Conservation (phyloP, 2,888 invertebrate species). For the Schrankia costaestrigalis region DNA sequence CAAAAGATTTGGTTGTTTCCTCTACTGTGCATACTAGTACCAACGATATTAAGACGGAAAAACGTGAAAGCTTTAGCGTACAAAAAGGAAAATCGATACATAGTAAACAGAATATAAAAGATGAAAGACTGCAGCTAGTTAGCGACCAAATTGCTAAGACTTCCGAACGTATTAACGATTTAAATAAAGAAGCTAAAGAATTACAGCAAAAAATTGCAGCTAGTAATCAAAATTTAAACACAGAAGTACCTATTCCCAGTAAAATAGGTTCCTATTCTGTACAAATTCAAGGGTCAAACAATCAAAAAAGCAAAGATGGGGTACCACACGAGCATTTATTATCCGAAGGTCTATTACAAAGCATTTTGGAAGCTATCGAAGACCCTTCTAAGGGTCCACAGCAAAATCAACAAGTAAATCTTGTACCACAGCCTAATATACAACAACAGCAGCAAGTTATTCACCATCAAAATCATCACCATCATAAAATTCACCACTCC, state of each 20-base stretch:
- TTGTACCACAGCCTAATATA: slow-evolving; percentile 9
- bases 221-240: slow-evolving; percentile 48
- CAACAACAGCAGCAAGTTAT: neutral
- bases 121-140: slow-evolving; percentile 51
- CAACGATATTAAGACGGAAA: slow-evolving; percentile 41
- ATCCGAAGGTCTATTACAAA: slow-evolving; percentile 89
- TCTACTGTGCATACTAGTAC: slow-evolving; percentile 56
- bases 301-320: slow-evolving; percentile 62
- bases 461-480: slow-evolving; percentile 10
- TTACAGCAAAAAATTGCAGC: slow-evolving; percentile 65
- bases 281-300: slow-evolving; percentile 87
- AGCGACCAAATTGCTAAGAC: slow-evolving; percentile 67
- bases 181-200: slow-evolving; percentile 64
- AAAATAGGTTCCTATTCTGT: slow-evolving; percentile 85
- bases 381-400: slow-evolving; percentile 69
- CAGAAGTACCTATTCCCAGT: slow-evolving; percentile 34
- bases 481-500: slow-evolving; percentile 8
- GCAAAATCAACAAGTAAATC: slow-evolving; percentile 26
- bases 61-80: slow-evolving; percentile 38
- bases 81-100: slow-evolving; percentile 61
- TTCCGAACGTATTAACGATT: slow-evolving; percentile 61
- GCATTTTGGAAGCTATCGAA: slow-evolving; percentile 90
- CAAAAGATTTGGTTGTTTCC: slow-evolving; percentile 57
- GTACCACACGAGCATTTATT: slow-evolving; percentile 87
- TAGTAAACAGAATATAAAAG: slow-evolving; percentile 49